These are phyloP conservation scores for Schizotus pectinicornis DNA, from an alignment of 2,888 invertebrate species.

Conservation along the genomic window DNA sequence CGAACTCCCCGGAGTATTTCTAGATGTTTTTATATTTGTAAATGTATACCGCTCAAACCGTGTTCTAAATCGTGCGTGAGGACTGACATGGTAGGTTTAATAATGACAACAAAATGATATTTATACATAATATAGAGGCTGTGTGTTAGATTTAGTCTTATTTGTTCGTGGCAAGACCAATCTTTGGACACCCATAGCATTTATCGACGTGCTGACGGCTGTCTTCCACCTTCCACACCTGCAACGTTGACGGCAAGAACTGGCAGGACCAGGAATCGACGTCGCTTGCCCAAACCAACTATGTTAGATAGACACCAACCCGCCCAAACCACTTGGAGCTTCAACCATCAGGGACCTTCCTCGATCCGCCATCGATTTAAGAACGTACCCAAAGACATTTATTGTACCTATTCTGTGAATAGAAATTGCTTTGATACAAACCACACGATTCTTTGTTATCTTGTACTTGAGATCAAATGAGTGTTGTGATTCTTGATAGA, in stretches of 20 bases:
- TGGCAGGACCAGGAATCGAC: constrained; percentile 30
- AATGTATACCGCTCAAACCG: constrained; percentile 58
- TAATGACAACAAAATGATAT: constrained; percentile 43
- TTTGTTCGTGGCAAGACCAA: constrained; percentile 56
- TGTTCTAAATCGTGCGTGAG: constrained; percentile 49
- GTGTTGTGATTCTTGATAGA: background rate
- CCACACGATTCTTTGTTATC: background rate
- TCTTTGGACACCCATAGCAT: constrained; percentile 45
- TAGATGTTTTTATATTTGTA: constrained; percentile 58
- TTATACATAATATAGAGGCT: constrained; percentile 58
- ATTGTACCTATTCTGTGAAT: constrained; percentile 1
- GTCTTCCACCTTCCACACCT: constrained; percentile 42
- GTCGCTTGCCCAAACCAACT: constrained; percentile 13
- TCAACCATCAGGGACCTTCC: too few relatives aligned
- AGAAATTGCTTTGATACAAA: background rate
- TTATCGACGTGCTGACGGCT: constrained; percentile 40
- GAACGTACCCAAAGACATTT: too few relatives aligned
- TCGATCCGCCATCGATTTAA: too few relatives aligned
- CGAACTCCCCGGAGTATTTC: constrained; percentile 41
- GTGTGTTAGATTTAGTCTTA: constrained; percentile 57
- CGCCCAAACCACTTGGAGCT: background rate
- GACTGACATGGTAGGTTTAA: constrained; percentile 44
- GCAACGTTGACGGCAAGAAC: constrained; percentile 18
- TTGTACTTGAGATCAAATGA: background rate
- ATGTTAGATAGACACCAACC: background rate